Evolutionary conservation across 64 coral and sea anemone species (phyloP).

Genomic region (Montipora foliosa): DNA sequence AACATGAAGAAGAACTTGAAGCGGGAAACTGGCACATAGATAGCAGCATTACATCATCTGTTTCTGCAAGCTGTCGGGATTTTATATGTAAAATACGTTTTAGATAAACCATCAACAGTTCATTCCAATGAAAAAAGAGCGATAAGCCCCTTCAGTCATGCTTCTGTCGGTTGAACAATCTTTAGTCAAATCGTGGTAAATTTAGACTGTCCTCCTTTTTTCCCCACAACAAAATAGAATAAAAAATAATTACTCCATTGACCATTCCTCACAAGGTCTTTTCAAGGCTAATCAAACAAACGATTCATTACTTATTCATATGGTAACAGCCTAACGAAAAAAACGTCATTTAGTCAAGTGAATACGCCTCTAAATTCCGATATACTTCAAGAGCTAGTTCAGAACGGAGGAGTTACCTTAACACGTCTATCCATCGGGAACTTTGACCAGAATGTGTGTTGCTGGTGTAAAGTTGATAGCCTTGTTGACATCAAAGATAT

Average conservation of each 20-base stretch:
- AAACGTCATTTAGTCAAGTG: too few species aligned
- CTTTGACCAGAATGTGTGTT: background rate
- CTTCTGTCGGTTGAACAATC: background rate
- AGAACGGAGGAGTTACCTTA: background rate
- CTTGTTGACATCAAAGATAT: constrained; percentile 25
- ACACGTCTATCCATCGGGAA: background rate
- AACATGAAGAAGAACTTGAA: background rate
- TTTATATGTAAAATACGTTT: background rate
- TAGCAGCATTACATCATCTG: background rate
- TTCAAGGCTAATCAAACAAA: too few species aligned
- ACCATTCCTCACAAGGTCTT: too few species aligned
- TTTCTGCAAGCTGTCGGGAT: background rate
- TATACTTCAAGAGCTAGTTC: background rate
- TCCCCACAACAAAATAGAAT: too few species aligned
- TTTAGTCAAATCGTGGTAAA: too few species aligned
- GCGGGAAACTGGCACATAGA: constrained; percentile 1
- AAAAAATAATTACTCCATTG: too few species aligned
- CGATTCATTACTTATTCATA: too few species aligned
- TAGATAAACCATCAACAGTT: background rate
- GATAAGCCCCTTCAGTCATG: background rate
- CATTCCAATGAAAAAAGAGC: background rate
- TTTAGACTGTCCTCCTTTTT: too few species aligned
- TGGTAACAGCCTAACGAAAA: too few species aligned
- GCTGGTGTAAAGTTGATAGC: constrained; percentile 7
- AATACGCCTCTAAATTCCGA: too few species aligned